Conservation (phyloP, 2,888 invertebrate species). For the Drosophila fungiperda region DNA sequence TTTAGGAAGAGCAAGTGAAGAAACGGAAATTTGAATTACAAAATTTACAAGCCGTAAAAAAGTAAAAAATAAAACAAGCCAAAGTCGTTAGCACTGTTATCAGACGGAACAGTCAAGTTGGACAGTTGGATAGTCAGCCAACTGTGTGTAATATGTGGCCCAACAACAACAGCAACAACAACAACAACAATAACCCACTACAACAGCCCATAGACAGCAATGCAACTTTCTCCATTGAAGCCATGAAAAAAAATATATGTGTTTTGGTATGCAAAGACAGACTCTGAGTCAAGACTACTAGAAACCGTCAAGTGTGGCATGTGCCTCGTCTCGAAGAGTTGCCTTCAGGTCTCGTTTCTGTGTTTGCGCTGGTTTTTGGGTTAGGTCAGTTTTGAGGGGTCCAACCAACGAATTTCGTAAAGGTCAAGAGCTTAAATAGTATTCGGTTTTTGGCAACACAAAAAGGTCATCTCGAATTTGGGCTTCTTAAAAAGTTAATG, state of each 20-base stretch:
- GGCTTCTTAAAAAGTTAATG: not conserved
- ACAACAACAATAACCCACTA: slow-evolving; percentile 15
- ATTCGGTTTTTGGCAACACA: not conserved
- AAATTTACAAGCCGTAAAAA: slow-evolving; percentile 62
- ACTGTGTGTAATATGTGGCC: slow-evolving; percentile 58
- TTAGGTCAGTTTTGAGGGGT: slow-evolving; percentile 42
- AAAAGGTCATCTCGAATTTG: not conserved
- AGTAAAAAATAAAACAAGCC: slow-evolving; percentile 11
- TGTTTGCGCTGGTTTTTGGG: slow-evolving; percentile 21
- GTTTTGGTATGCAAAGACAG: slow-evolving; percentile 64
- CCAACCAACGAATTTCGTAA: slow-evolving; percentile 26
- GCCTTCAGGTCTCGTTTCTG: slow-evolving; percentile 5
- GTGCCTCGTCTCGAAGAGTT: slow-evolving; percentile 29
- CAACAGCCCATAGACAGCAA: slow-evolving; percentile 28
- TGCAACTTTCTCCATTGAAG: slow-evolving; percentile 71
- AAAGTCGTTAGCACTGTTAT: slow-evolving; percentile 58
- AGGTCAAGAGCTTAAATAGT: slow-evolving; percentile 33
- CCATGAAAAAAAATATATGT: slow-evolving; percentile 30
- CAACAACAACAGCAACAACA: slow-evolving; percentile 31
- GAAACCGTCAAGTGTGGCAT: slow-evolving; percentile 43
- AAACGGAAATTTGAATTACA: slow-evolving; percentile 71
- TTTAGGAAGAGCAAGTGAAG: slow-evolving; percentile 61
- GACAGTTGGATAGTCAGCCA: slow-evolving; percentile 43
- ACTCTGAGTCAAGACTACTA: slow-evolving; percentile 31
- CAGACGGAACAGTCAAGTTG: slow-evolving; percentile 62